Percentiles rank a stretch among this genome's conserved stretches.
Evolutionary conservation across 2,797 vertebrate species (phyloP).

Genomic region (Anisognathus igniventris): DNA sequence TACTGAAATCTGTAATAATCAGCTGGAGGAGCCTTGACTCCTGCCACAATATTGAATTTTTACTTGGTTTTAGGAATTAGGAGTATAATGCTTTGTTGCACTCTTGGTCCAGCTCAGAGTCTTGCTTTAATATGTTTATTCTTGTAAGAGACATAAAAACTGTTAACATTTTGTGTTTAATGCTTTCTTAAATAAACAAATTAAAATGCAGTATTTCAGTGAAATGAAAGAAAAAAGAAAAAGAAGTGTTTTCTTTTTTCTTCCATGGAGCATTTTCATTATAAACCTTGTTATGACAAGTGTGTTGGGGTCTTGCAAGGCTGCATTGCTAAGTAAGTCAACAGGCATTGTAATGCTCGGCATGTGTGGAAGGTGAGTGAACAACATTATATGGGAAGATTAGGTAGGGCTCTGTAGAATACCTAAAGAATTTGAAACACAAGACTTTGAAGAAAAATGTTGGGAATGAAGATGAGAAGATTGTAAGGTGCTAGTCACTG

Average conservation of each 20-base stretch:
- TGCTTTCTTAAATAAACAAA: not conserved
- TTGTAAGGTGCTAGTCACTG: not conserved
- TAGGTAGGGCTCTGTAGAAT: not conserved
- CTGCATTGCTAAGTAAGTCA: not conserved
- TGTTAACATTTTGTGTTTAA: not conserved
- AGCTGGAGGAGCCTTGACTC: not conserved
- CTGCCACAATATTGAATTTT: not conserved
- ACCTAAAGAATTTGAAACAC: not conserved
- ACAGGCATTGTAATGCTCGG: not conserved
- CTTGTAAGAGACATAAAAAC: not conserved
- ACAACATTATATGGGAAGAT: not conserved
- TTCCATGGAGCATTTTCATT: not conserved
- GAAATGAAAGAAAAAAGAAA: accelerated
- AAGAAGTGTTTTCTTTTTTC: not conserved
- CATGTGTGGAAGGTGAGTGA: not conserved
- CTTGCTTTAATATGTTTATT: not conserved
- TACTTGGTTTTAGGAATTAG: not conserved
- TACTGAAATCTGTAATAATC: not conserved
- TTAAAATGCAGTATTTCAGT: not conserved
- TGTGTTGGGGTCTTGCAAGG: not conserved
- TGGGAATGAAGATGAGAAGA: not conserved
- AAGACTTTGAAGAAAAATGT: not conserved
- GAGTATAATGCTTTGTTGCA: not conserved
- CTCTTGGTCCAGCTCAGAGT: not conserved
- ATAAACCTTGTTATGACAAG: not conserved